Evolutionary conservation across 2,113 vertebrate species (phyloP).

Genomic region (Corydoras maculifer): DNA sequence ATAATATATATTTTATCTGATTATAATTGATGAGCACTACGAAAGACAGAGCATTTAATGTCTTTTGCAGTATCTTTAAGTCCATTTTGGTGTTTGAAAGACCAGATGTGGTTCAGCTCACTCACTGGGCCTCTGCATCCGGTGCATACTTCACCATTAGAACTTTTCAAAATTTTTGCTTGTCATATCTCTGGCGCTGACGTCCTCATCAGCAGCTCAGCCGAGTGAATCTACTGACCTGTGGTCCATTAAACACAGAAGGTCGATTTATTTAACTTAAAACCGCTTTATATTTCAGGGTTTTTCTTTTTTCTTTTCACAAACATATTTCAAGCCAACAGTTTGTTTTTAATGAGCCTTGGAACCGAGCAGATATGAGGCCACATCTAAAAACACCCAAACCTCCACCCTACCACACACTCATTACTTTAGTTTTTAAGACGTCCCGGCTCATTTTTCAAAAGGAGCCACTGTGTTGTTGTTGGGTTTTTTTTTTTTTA

Average conservation of each 20-base stretch:
- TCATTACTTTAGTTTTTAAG: conserved; percentile 7
- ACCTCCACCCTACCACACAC: conserved; percentile 7
- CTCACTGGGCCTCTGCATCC: conserved; percentile 33
- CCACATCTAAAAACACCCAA: conserved; percentile 53
- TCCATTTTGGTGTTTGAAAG: neutral
- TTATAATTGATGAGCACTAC: too few species aligned
- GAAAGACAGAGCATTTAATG: too few species aligned
- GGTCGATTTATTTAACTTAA: too few species aligned
- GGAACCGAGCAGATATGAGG: conserved; percentile 47
- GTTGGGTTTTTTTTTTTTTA: too few species aligned
- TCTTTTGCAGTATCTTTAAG: too few species aligned
- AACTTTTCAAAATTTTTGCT: conserved; percentile 24
- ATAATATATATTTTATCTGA: too few species aligned
- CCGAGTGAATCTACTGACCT: too few species aligned
- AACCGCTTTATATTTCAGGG: neutral
- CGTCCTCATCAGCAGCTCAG: conserved; percentile 19
- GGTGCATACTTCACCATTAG: conserved; percentile 32
- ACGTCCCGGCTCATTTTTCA: conserved; percentile 12
- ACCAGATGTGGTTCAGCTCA: conserved; percentile 34
- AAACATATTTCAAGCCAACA: conserved; percentile 22
- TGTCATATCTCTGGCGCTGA: conserved; percentile 29
- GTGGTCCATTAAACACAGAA: too few species aligned
- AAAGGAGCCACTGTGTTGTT: conserved; percentile 37
- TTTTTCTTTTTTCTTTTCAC: conserved; percentile 1
- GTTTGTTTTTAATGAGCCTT: conserved; percentile 38